Conservation (phyloP, 2,797 vertebrate species). For the Myotis vivesi region DNA sequence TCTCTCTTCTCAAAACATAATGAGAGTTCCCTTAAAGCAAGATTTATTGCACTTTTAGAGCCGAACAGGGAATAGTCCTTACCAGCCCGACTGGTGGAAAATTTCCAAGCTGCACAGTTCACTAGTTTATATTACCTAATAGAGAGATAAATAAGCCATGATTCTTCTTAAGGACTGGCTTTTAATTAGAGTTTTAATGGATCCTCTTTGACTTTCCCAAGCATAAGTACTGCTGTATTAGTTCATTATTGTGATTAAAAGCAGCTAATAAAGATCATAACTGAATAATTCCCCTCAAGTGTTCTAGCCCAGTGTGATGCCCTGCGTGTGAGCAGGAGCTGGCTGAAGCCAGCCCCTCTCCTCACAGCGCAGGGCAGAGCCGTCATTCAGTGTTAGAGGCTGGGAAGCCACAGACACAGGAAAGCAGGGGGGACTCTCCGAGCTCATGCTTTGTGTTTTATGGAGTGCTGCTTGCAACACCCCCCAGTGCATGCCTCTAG, state of each 20-base stretch:
- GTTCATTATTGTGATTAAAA: constrained; percentile 83
- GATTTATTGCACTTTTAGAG: constrained; percentile 76
- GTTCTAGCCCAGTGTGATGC: constrained; percentile 71
- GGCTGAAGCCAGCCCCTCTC: constrained; percentile 19
- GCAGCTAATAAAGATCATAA: constrained; percentile 81
- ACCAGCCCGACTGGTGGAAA: constrained; percentile 73
- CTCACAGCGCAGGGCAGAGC: not conserved
- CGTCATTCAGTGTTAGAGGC: constrained; percentile 45
- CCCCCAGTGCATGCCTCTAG: not conserved
- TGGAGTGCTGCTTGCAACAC: not conserved
- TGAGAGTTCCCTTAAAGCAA: constrained; percentile 62
- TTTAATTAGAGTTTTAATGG: constrained; percentile 86
- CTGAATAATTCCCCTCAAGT: constrained; percentile 80
- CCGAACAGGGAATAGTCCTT: constrained; percentile 68
- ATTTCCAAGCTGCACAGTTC: constrained; percentile 76
- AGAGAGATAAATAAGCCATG: constrained; percentile 80
- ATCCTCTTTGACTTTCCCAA: constrained; percentile 80
- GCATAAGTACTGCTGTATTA: constrained; percentile 76
- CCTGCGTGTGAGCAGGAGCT: constrained; percentile 33
- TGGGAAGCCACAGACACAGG: not conserved
- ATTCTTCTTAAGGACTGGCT: constrained; percentile 78
- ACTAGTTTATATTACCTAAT: constrained; percentile 79
- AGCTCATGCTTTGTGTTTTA: not conserved
- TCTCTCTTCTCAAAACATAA: constrained; percentile 60
- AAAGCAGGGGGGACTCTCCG: fast-evolving